phyloP scores from a whole-genome alignment of 2,888 invertebrate genomes.

The Polydrusus pterygomalis region DNA sequence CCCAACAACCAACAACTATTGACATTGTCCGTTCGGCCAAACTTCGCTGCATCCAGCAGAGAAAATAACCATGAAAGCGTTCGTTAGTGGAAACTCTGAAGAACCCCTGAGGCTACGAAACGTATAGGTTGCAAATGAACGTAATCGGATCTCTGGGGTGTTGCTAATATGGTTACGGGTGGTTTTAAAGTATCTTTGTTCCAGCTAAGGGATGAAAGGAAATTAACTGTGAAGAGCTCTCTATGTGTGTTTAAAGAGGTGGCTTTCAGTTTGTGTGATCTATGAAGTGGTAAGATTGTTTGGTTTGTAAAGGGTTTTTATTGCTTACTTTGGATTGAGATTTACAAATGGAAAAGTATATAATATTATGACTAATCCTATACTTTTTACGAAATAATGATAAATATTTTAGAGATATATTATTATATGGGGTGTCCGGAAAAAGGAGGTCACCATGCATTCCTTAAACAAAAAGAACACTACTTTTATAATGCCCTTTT shows the following conservation, averaged over 20 bases:
- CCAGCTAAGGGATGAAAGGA: background rate
- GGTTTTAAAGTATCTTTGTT: slow-evolving; percentile 33
- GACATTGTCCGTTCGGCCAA: slow-evolving; percentile 18
- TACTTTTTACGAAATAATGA: no score
- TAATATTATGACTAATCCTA: no score
- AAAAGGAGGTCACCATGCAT: no score
- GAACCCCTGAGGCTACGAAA: slow-evolving; percentile 42
- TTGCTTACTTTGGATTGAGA: no score
- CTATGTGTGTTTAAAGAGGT: background rate
- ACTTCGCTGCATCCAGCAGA: slow-evolving; percentile 21
- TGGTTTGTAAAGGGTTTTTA: background rate
- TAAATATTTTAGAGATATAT: no score
- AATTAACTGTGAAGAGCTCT: slow-evolving; percentile 6
- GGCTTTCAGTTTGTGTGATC: slow-evolving; percentile 24
- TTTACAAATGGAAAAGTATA: no score
- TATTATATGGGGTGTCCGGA: no score
- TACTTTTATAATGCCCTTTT: no score
- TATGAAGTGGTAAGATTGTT: slow-evolving; percentile 28
- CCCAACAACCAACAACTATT: slow-evolving; percentile 23
- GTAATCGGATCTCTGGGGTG: slow-evolving; percentile 34
- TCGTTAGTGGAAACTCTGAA: slow-evolving; percentile 41
- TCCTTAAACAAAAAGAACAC: no score
- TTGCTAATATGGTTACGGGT: slow-evolving; percentile 32
- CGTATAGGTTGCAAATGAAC: slow-evolving; percentile 40
- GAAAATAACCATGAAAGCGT: slow-evolving; percentile 41